These are phyloP conservation scores for Trissolcus basalis DNA, from an alignment of 1,140 invertebrate genomes.

Conservation along the genomic window DNA sequence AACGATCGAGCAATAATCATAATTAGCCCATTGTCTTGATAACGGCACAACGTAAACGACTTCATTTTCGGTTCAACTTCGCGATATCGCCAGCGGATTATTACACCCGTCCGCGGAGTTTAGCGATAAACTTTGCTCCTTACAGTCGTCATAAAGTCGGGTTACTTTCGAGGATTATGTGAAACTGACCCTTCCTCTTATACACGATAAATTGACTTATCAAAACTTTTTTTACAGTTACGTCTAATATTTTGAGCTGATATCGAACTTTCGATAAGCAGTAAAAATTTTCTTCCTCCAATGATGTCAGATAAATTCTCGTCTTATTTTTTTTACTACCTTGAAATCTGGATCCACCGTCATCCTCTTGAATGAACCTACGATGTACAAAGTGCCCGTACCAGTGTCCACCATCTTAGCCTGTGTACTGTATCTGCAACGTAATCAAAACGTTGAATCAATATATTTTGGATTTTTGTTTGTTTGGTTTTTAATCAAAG, in stretches of 20 bases:
- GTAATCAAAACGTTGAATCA: slow-evolving; percentile 6
- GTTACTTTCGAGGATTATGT: slow-evolving; percentile 29
- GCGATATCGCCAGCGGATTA: slow-evolving; percentile 14
- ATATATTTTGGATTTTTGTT: neutral
- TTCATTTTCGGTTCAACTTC: slow-evolving; percentile 17
- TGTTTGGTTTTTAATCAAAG: slow-evolving; percentile 1
- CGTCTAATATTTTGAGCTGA: slow-evolving; percentile 2
- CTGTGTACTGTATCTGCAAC: slow-evolving; percentile 82
- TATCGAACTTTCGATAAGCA: neutral
- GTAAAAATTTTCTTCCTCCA: neutral
- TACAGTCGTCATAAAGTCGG: slow-evolving; percentile 39
- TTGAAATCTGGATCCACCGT: slow-evolving; percentile 83
- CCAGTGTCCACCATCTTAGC: slow-evolving; percentile 88
- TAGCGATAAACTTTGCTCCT: slow-evolving; percentile 41
- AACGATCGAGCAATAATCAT: slow-evolving; percentile 21
- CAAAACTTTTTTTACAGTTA: neutral
- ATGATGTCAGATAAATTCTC: no score
- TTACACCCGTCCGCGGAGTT: slow-evolving; percentile 12
- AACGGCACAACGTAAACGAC: slow-evolving; percentile 20
- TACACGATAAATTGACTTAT: slow-evolving; percentile 26
- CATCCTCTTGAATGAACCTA: slow-evolving; percentile 87
- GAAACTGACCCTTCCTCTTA: slow-evolving; percentile 33
- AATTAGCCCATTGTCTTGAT: slow-evolving; percentile 19
- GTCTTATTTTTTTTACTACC: slow-evolving; percentile 69
- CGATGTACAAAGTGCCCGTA: slow-evolving; percentile 84